Evolutionary conservation across 2,888 invertebrate genomes (phyloP).

Genomic region (Nomada fucata): DNA sequence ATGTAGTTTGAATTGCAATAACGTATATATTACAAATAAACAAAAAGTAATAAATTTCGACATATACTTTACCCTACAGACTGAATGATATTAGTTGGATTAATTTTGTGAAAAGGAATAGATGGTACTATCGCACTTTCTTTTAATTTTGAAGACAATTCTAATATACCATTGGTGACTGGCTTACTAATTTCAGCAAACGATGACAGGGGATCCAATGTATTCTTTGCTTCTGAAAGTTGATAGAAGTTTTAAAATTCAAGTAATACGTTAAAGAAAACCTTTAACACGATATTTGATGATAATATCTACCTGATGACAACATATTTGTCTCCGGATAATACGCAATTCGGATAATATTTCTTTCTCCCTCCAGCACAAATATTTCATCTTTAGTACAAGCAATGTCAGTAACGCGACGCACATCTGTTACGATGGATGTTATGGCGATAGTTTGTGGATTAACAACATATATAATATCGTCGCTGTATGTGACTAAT

Average conservation of each 20-base stretch:
- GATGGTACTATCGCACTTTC: conserved; percentile 82
- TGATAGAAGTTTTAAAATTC: background rate
- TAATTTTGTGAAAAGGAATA: conserved; percentile 81
- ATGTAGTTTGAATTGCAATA: background rate
- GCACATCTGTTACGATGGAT: conserved; percentile 78
- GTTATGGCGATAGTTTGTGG: conserved; percentile 85
- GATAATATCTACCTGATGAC: conserved; percentile 69
- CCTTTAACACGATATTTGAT: background rate
- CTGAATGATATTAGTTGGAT: conserved; percentile 78
- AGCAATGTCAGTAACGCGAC: conserved; percentile 84
- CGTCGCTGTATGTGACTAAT: conserved; percentile 90
- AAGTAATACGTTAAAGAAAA: background rate
- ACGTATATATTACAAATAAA: background rate
- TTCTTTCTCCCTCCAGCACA: conserved; percentile 91
- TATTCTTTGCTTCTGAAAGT: conserved; percentile 49
- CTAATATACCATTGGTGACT: conserved; percentile 79
- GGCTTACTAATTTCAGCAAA: conserved; percentile 80
- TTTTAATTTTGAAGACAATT: conserved; percentile 82
- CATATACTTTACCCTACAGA: conserved; percentile 76
- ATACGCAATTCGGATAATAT: conserved; percentile 91
- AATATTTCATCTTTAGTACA: conserved; percentile 91
- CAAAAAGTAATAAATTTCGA: background rate
- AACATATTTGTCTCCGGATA: conserved; percentile 87
- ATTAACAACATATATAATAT: conserved; percentile 90
- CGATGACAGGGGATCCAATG: conserved; percentile 71